Conservation (phyloP, 1,140 invertebrate genomes). For the Sarcophaga peregrina region DNA sequence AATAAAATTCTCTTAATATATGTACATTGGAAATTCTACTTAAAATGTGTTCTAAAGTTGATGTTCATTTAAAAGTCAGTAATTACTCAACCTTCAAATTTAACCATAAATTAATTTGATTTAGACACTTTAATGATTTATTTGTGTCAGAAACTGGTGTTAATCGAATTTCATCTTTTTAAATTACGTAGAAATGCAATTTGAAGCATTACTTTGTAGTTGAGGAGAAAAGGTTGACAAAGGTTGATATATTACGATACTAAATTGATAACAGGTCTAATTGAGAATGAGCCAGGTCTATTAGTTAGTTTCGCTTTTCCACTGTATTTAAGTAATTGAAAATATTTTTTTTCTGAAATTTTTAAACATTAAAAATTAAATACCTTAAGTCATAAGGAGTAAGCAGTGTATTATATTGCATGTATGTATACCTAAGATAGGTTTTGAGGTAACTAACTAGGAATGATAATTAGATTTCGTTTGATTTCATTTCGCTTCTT, state of each 20-base stretch:
- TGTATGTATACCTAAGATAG: not conserved
- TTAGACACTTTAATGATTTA: slow-evolving; percentile 33
- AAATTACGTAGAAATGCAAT: not conserved
- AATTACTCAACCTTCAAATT: slow-evolving; percentile 30
- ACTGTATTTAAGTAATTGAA: slow-evolving; percentile 29
- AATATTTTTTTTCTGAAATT: too few species aligned
- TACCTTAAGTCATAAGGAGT: too few species aligned
- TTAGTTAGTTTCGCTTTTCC: too few species aligned
- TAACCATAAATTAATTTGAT: slow-evolving; percentile 31
- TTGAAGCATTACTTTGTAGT: not conserved
- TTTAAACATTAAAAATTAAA: too few species aligned
- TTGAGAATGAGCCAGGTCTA: slow-evolving; percentile 20
- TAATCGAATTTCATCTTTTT: slow-evolving; percentile 9
- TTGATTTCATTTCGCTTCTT: not conserved
- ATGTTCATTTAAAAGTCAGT: too few species aligned
- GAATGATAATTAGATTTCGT: not conserved
- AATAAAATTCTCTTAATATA: too few species aligned
- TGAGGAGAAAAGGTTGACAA: slow-evolving; percentile 26
- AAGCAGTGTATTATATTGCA: too few species aligned
- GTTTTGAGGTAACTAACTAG: not conserved
- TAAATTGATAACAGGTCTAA: slow-evolving; percentile 33
- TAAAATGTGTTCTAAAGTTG: too few species aligned
- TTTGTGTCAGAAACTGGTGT: slow-evolving; percentile 33
- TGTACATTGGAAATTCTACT: too few species aligned
- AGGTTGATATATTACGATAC: slow-evolving; percentile 29